These are phyloP conservation scores for Tachina grossa DNA, from an alignment of 2,888 invertebrate species.

Conservation along the genomic window DNA sequence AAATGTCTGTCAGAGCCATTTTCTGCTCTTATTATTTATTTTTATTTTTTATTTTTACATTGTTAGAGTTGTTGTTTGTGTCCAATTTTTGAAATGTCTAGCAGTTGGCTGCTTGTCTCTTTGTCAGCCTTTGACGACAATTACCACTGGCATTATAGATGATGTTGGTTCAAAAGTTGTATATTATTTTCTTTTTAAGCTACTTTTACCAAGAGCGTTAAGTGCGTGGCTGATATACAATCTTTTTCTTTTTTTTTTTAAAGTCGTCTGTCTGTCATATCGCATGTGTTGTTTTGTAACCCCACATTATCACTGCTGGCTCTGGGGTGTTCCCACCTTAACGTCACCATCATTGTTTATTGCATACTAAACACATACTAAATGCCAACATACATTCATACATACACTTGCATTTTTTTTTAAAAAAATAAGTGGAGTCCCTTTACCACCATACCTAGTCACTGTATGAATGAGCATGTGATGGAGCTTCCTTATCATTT, in stretches of 20 bases:
- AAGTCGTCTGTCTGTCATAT: slow-evolving; percentile 51
- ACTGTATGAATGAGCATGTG: slow-evolving; percentile 14
- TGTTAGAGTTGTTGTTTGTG: slow-evolving; percentile 17
- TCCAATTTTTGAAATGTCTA: slow-evolving; percentile 44
- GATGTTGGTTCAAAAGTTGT: slow-evolving; percentile 41
- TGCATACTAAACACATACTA: slow-evolving; percentile 53
- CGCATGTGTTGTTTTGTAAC: slow-evolving; percentile 29
- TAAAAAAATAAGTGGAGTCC: not conserved
- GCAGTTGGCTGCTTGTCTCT: slow-evolving; percentile 45
- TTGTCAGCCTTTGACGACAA: slow-evolving; percentile 42
- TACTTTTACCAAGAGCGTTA: slow-evolving; percentile 45
- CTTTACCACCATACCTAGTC: slow-evolving; percentile 8
- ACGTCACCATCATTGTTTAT: slow-evolving; percentile 36
- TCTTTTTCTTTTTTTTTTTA: slow-evolving; percentile 10
- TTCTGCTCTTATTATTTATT: not conserved
- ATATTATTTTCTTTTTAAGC: slow-evolving; percentile 7
- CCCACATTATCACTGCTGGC: slow-evolving; percentile 22
- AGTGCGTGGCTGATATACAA: slow-evolving; percentile 62
- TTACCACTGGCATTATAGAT: slow-evolving; percentile 41
- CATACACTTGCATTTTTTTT: slow-evolving; percentile 19
- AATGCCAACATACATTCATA: slow-evolving; percentile 20
- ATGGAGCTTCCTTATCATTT: slow-evolving; percentile 33
- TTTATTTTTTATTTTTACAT: not conserved
- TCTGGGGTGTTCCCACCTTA: slow-evolving; percentile 6
- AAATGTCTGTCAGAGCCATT: not conserved